These are phyloP conservation scores for Nixonia krombeini DNA, from an alignment of 1,140 invertebrate species.

Conservation along the genomic window DNA sequence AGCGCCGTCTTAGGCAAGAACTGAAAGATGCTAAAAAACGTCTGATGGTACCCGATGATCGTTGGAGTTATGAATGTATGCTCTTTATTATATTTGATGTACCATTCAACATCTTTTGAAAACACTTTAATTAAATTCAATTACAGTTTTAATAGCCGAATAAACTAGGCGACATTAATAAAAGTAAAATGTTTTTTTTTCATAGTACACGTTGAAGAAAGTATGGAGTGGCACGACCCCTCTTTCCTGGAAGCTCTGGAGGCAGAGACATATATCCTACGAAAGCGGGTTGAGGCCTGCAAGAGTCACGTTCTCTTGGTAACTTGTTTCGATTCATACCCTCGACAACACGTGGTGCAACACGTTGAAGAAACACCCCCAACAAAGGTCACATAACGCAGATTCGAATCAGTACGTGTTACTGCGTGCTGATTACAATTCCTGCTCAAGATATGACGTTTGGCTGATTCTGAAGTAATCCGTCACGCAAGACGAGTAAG, in stretches of 20 bases:
- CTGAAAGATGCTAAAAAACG: slow-evolving; percentile 69
- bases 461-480: slow-evolving; percentile 2
- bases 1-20: slow-evolving; percentile 72
- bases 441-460: slow-evolving; percentile 1
- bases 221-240: slow-evolving; percentile 72
- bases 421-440: slow-evolving; percentile 59
- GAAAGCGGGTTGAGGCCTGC: slow-evolving; percentile 74
- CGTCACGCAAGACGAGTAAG: background rate
- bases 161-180: too few species aligned
- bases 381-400: slow-evolving; percentile 61
- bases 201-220: slow-evolving; percentile 74
- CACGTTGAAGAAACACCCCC: slow-evolving; percentile 39
- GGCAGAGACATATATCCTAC: slow-evolving; percentile 72
- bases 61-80: slow-evolving; percentile 77
- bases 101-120: background rate
- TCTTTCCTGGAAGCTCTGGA: slow-evolving; percentile 74
- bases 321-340: slow-evolving; percentile 72
- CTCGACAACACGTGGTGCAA: slow-evolving; percentile 44
- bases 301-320: slow-evolving; percentile 73
- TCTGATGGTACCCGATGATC: slow-evolving; percentile 70
- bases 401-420: slow-evolving; percentile 56
- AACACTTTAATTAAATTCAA: too few species aligned
- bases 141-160: too few species aligned
- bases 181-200: slow-evolving; percentile 28
- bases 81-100: slow-evolving; percentile 13